Conservation (phyloP, 1,140 invertebrate genomes). For the Papilio glaucus region DNA sequence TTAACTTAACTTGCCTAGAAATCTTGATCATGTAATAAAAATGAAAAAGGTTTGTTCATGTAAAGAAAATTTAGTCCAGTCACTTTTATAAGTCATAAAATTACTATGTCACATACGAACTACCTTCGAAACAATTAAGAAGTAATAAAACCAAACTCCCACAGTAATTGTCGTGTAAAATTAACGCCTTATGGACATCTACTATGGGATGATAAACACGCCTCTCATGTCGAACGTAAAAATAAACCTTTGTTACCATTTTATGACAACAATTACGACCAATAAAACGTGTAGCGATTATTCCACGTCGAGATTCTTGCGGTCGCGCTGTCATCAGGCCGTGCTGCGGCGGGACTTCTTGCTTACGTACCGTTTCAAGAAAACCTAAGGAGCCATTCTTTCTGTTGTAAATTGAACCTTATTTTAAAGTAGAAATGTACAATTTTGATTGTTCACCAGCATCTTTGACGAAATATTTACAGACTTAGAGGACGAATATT, state of each 20-base stretch:
- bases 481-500: constrained; percentile 44
- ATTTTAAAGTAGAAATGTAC: constrained; percentile 23
- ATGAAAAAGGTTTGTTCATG: neutral
- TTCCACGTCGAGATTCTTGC: constrained; percentile 76
- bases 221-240: constrained; percentile 79
- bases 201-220: constrained; percentile 76
- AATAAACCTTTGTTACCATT: constrained; percentile 81
- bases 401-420: constrained; percentile 43
- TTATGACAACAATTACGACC: constrained; percentile 82
- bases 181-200: constrained; percentile 59
- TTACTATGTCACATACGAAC: constrained; percentile 48
- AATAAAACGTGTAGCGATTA: constrained; percentile 81
- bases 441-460: constrained; percentile 22
- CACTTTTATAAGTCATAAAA: constrained; percentile 38
- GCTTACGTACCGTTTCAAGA: constrained; percentile 34
- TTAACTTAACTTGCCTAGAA: neutral
- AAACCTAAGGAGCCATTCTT: constrained; percentile 20
- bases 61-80: neutral
- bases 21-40: constrained; percentile 10
- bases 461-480: constrained; percentile 47
- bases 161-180: constrained; percentile 68
- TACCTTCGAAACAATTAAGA: constrained; percentile 73
- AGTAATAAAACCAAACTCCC: constrained; percentile 70
- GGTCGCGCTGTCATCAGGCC: constrained; percentile 71
- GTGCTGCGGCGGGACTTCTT: constrained; percentile 55